These are phyloP conservation scores for Paedocypris micromegethes DNA, from an alignment of 2,797 vertebrate genomes.

Conservation along the genomic window DNA sequence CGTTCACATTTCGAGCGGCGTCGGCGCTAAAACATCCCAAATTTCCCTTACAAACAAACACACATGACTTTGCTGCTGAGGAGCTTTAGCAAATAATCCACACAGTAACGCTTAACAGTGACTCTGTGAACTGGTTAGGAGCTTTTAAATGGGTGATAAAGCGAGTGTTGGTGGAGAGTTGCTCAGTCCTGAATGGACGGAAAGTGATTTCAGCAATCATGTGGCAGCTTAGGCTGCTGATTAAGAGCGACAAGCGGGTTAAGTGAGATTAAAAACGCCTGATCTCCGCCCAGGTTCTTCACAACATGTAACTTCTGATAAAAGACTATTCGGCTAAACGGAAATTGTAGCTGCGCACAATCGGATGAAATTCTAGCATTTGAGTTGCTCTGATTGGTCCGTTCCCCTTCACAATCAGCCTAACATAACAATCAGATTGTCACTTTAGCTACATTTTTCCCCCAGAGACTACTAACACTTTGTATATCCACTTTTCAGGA, in stretches of 20 bases:
- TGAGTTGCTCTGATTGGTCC: no score
- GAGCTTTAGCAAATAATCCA: constrained; percentile 7
- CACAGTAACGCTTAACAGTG: constrained; percentile 1
- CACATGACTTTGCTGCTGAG: not conserved
- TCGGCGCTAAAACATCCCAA: not conserved
- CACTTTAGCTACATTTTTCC: no score
- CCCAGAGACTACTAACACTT: no score
- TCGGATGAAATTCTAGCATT: constrained; percentile 5
- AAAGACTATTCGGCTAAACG: constrained; percentile 3
- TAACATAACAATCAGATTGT: no score
- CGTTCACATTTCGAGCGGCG: not conserved
- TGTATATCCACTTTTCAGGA: no score
- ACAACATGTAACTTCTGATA: constrained; percentile 26
- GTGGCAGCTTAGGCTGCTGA: constrained; percentile 7
- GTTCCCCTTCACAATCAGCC: no score
- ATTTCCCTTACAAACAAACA: constrained; percentile 5
- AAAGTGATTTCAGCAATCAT: constrained; percentile 12
- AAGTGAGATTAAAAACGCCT: constrained; percentile 31
- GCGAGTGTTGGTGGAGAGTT: constrained; percentile 9
- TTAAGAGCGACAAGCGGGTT: constrained; percentile 2
- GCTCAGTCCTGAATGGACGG: not conserved
- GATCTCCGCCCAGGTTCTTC: constrained; percentile 5
- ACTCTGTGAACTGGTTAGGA: not conserved
- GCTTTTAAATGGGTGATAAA: constrained; percentile 6
- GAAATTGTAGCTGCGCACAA: not conserved